A percentile compares a stretch with the other conserved stretches of the same genome.
These are phyloP conservation scores for Rousettus madagascariensis DNA, from an alignment of 2,797 vertebrate species.

Conservation along the genomic window DNA sequence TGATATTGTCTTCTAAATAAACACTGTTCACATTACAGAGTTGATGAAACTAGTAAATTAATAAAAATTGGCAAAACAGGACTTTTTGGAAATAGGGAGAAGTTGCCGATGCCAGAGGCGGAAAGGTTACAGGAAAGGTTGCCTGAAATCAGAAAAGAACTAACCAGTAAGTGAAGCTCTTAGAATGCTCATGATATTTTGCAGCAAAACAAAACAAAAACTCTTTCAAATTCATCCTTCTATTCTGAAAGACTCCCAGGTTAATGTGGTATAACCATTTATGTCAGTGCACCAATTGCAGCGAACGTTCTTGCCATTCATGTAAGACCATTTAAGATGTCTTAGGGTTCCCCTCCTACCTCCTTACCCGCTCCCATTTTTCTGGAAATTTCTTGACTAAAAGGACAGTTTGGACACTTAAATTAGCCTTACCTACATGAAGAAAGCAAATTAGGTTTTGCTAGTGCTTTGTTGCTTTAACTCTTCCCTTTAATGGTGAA, in stretches of 20 bases:
- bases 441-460: background rate
- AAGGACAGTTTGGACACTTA: background rate
- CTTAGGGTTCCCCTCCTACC: accelerated
- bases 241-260: background rate
- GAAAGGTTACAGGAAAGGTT: constrained; percentile 41
- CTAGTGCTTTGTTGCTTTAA: background rate
- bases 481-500: background rate
- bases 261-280: background rate
- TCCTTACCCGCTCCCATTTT: background rate
- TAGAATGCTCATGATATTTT: background rate
- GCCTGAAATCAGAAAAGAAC: background rate
- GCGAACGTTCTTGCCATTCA: background rate
- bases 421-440: background rate
- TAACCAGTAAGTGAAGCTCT: background rate
- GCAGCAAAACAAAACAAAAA: background rate
- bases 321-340: background rate
- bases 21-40: background rate
- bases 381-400: background rate
- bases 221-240: background rate
- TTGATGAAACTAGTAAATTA: background rate
- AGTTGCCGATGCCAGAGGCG: constrained; percentile 41
- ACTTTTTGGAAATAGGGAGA: background rate
- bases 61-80: background rate
- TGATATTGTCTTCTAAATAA: background rate
- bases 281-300: background rate